Conservation (phyloP, 2,888 invertebrate species). For the Callosobruchus maculatus region DNA sequence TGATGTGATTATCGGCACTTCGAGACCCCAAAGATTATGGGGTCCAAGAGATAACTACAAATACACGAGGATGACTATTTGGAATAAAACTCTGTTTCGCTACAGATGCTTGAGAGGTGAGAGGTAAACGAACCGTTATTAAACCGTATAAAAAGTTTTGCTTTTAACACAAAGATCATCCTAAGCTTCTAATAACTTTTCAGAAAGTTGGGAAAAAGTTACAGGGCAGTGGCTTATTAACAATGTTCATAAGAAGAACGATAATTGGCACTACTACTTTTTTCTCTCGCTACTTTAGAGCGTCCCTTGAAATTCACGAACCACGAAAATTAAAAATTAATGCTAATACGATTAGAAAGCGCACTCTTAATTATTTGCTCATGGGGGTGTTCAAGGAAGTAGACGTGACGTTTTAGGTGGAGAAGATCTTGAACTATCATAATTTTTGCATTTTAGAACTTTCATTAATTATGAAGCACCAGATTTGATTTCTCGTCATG, state of each 20-base stretch:
- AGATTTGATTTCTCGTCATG: no score
- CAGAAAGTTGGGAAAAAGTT: neutral
- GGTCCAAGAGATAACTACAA: no score
- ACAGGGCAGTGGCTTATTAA: neutral
- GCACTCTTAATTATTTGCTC: neutral
- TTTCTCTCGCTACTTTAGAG: neutral
- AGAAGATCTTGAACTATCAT: no score
- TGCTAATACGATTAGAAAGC: neutral
- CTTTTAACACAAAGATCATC: neutral
- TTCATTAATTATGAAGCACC: no score
- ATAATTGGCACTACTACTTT: neutral
- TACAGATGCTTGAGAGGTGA: neutral
- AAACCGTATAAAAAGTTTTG: neutral
- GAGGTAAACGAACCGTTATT: neutral
- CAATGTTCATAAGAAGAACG: neutral
- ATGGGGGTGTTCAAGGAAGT: neutral
- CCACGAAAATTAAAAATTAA: neutral
- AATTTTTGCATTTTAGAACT: no score
- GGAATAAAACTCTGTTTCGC: neutral
- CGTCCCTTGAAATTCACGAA: neutral
- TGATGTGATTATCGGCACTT: no score
- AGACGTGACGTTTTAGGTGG: no score
- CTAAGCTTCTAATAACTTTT: neutral
- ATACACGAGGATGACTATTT: no score
- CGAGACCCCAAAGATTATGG: no score